Percentiles rank a stretch among this genome's conserved stretches.
Evolutionary conservation across 2,113 vertebrate species (phyloP).

Genomic region (Gobio gobio): DNA sequence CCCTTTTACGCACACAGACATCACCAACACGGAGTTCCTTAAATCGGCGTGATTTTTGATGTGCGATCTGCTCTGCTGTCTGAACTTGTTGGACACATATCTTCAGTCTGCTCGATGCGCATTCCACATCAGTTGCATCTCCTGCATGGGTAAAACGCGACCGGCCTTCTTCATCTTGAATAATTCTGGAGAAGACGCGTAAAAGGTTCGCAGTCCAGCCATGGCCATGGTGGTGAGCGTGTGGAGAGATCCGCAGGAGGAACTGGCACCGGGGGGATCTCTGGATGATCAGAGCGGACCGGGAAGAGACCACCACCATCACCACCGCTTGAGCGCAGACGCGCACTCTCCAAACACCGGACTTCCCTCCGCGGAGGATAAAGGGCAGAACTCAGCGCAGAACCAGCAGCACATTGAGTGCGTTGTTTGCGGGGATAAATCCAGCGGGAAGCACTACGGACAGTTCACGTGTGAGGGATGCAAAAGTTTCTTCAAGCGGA

Average conservation of each 20-base stretch:
- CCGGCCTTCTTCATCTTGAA: slow-evolving; percentile 2
- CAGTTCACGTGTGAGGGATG: slow-evolving; percentile 98
- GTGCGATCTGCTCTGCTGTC: not conserved
- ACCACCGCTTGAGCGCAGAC: slow-evolving; percentile 78
- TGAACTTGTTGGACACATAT: not conserved
- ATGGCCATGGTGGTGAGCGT: slow-evolving; percentile 91
- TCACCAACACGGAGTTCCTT: slow-evolving; percentile 5
- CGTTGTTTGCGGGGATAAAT: slow-evolving; percentile 95
- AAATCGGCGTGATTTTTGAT: not conserved
- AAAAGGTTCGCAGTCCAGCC: slow-evolving; percentile 75
- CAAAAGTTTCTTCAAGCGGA: slow-evolving; percentile 95
- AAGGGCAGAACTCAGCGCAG: slow-evolving; percentile 77
- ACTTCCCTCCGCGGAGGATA: slow-evolving; percentile 81
- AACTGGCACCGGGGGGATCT: slow-evolving; percentile 83
- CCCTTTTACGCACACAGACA: slow-evolving; percentile 28
- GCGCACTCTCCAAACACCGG: slow-evolving; percentile 84
- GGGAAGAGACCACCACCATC: slow-evolving; percentile 71
- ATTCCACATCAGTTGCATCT: not conserved
- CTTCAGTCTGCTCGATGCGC: not conserved
- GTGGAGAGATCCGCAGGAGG: slow-evolving; percentile 89
- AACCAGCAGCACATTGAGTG: slow-evolving; percentile 91
- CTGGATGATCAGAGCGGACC: slow-evolving; percentile 76
- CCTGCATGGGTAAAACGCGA: slow-evolving; percentile 40
- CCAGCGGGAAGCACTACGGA: slow-evolving; percentile 96
- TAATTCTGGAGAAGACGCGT: slow-evolving; percentile 1